phyloP scores from a whole-genome alignment of 2,113 vertebrate genomes.

The Donacobius atricapilla region DNA sequence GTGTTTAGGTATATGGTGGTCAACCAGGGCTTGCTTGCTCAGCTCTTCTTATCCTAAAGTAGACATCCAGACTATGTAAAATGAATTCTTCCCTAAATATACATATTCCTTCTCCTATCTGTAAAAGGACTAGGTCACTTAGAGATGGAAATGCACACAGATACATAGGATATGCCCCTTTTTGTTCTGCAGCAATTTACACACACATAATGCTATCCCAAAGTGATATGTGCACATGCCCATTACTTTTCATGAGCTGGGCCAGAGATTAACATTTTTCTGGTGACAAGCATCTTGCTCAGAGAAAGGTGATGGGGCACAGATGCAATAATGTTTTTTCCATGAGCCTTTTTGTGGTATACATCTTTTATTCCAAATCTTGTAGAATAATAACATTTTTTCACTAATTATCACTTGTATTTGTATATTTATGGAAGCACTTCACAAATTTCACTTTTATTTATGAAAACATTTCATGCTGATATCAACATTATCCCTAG shows the following conservation, averaged over 20 bases:
- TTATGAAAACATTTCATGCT: constrained; percentile 30
- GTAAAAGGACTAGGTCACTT: neutral
- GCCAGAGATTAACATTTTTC: neutral
- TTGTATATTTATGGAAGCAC: neutral
- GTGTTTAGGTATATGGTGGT: neutral
- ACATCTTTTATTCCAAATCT: neutral
- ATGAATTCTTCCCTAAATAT: neutral
- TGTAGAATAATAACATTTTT: neutral
- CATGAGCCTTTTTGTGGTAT: neutral
- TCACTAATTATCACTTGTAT: neutral
- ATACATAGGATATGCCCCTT: neutral
- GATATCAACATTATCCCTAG: constrained; percentile 10
- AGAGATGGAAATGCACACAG: neutral
- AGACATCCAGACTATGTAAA: neutral
- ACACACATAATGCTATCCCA: neutral
- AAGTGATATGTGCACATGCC: neutral
- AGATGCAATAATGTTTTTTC: neutral
- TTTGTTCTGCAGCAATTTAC: neutral
- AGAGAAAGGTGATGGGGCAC: neutral
- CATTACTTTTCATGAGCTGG: neutral
- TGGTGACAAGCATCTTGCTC: neutral
- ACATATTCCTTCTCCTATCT: neutral
- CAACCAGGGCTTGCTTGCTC: neutral
- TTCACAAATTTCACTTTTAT: constrained; percentile 28
- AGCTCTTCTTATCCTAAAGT: neutral